Evolutionary conservation across 2,888 invertebrate species (phyloP).

Genomic region (Trichopria drosophilae): DNA sequence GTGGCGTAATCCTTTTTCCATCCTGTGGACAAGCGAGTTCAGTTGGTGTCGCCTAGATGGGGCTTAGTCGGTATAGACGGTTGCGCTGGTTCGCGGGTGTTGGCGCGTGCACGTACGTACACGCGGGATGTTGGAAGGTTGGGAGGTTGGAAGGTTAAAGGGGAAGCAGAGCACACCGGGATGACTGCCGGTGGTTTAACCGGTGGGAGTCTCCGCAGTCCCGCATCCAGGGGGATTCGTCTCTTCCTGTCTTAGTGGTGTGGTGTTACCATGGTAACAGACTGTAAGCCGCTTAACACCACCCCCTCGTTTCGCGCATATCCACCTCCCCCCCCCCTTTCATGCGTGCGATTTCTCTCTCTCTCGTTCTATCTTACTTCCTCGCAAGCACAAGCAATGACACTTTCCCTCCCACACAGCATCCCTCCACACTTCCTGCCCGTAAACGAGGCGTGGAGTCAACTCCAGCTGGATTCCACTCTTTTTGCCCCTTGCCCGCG

Average conservation of each 20-base stretch:
- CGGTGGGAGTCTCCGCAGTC: conserved; percentile 12
- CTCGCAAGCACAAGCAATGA: neutral
- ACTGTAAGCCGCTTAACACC: conserved; percentile 57
- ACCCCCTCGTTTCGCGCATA: conserved; percentile 40
- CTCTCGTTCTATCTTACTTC: no score
- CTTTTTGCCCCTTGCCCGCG: conserved; percentile 2
- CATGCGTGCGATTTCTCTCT: conserved; percentile 8
- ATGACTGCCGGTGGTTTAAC: no score
- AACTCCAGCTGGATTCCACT: conserved; percentile 31
- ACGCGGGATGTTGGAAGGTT: no score
- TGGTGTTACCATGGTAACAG: conserved; percentile 56
- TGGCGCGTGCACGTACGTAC: no score
- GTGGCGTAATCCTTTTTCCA: conserved; percentile 47
- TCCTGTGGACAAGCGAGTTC: conserved; percentile 26
- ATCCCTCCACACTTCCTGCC: neutral
- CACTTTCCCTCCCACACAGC: neutral
- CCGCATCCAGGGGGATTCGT: conserved; percentile 37
- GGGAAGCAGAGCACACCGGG: no score
- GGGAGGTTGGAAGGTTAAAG: no score
- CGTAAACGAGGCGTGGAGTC: conserved; percentile 32
- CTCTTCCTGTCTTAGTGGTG: conserved; percentile 51
- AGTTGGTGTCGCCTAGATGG: conserved; percentile 33
- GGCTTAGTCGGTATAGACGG: conserved; percentile 22
- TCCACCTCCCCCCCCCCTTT: conserved; percentile 25
- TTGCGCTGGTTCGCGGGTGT: conserved; percentile 9